Percentiles rank a stretch among this genome's conserved stretches.
phyloP scores from a whole-genome alignment of 1,140 invertebrate species.

The Pachypeltis micranthus region DNA sequence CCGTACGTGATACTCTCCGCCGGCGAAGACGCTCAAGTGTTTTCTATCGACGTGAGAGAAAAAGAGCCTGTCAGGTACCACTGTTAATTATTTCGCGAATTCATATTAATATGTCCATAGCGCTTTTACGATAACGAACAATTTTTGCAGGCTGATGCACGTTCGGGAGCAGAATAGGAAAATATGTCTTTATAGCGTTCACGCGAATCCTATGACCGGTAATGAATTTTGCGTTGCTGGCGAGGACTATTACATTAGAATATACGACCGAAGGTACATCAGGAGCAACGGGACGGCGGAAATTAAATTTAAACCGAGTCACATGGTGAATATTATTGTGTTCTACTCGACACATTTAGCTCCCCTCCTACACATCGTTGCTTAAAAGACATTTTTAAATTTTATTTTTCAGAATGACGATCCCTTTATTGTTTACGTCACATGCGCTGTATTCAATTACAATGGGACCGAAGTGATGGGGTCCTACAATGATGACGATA shows the following conservation, averaged over 20 bases:
- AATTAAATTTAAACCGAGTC: constrained; percentile 43
- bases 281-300: constrained; percentile 32
- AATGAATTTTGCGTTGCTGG: constrained; percentile 75
- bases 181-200: constrained; percentile 73
- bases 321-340: constrained; percentile 21
- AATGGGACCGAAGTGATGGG: constrained; percentile 82
- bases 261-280: constrained; percentile 59
- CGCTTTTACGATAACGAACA: no score
- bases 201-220: constrained; percentile 64
- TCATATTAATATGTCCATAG: no score
- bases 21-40: constrained; percentile 76
- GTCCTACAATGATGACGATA: constrained; percentile 86
- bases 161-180: constrained; percentile 47
- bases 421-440: constrained; percentile 44
- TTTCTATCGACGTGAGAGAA: constrained; percentile 67
- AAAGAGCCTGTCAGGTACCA: constrained; percentile 50
- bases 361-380: no score
- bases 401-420: constrained; percentile 3
- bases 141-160: constrained; percentile 48
- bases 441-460: constrained; percentile 81
- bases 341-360: no score
- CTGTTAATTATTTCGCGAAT: constrained; percentile 22
- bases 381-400: background rate
- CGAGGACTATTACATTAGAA: constrained; percentile 40
- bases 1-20: constrained; percentile 70